phyloP scores from a whole-genome alignment of 2,888 invertebrate genomes.

The Melolontha melolontha region DNA sequence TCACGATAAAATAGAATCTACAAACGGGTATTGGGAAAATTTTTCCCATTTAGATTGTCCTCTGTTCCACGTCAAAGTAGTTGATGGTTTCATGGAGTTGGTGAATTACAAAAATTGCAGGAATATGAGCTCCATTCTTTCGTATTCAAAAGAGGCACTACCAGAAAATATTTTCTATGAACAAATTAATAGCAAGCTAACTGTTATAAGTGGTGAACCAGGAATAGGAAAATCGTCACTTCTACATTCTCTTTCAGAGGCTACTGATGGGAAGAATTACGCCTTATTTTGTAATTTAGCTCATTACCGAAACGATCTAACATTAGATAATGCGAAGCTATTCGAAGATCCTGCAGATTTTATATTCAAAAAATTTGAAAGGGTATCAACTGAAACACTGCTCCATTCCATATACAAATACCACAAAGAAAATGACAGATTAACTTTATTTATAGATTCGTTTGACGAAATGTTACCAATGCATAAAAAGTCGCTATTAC shows the following conservation, averaged over 20 bases:
- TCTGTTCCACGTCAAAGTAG: slow-evolving; percentile 1
- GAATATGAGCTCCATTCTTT: neutral
- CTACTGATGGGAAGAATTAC: neutral
- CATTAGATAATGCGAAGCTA: neutral
- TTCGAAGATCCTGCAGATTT: slow-evolving; percentile 6
- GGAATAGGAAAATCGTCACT: slow-evolving; percentile 2
- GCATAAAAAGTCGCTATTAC: neutral
- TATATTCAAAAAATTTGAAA: neutral
- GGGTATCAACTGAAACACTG: neutral
- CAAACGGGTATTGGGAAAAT: neutral
- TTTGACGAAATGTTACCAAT: slow-evolving; percentile 19
- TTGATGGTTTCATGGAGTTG: neutral
- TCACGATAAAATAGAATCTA: neutral
- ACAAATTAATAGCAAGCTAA: neutral
- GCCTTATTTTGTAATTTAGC: slow-evolving; percentile 1
- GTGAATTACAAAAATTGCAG: neutral
- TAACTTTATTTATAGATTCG: slow-evolving; percentile 5
- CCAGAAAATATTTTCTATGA: neutral
- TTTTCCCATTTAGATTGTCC: neutral
- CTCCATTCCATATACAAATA: neutral
- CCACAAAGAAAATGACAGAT: neutral
- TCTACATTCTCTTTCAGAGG: neutral
- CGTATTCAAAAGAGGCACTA: neutral
- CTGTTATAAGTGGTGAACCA: slow-evolving; percentile 2
- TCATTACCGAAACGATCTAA: neutral